Evolutionary conservation across 2,113 vertebrate species (phyloP), one percentile per base, ranked within the genome.

Genomic region (Siniperca chuatsi): DNA sequence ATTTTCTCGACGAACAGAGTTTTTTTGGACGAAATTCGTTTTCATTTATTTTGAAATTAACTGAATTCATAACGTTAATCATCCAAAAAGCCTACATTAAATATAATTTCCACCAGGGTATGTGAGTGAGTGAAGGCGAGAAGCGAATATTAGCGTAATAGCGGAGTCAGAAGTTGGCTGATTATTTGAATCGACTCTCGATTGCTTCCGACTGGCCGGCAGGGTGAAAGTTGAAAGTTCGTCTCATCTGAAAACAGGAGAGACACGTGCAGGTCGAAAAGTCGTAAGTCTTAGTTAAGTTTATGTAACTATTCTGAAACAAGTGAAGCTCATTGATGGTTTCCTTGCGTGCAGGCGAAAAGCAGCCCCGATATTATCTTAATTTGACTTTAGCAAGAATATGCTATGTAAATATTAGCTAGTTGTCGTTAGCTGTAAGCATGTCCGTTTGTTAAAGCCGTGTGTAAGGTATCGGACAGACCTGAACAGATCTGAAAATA

Each of bases 221-320:
- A 1, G 74, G 89, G 72, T 86, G 54, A 89, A 90, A 92, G 93
- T 83, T 92, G 82, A 93, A 81, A 92, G 93, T 87, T 93, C 79
- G 8, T 52, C 25, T 2, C n/a, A 5, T 80, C 44, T 58, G 81
- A 82, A 78, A 90, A 82, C 88, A 90, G 83, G 15, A 83, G 82
- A 85, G 82, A 85, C 95, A 95, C 94, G 95, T 95, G 94, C 66
- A 20, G 65, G 23, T 48, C 54, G 25, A 18, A 42, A 84, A 85
- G 54, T 4, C 13, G 86, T 87, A 73, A 90, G 79, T 87, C 16
- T 11, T 37, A 2, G 15, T 21, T 57, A 2, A 25, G 21, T 20
- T 7, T 9, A 18, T 46, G 8, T 58, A 3, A 29, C 1, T 48
- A 1, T 16, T 21, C 13, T 66, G 21, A 44, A 79, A 81, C 7